These are phyloP conservation scores for Megalonaias nervosa DNA, from an alignment of 1,140 invertebrate genomes.

Conservation along the genomic window DNA sequence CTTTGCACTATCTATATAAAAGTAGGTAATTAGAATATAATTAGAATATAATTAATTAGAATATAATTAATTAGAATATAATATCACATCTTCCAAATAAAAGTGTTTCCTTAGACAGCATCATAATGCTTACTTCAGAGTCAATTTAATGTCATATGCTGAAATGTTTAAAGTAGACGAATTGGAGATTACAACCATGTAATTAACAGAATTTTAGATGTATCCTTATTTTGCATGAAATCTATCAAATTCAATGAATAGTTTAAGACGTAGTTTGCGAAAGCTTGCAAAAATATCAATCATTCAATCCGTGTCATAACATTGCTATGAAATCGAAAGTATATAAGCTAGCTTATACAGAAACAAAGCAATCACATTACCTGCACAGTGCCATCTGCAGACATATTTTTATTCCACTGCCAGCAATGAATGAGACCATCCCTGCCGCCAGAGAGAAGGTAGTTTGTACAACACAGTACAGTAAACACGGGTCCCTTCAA, in stretches of 20 bases:
- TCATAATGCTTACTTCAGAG: too few species aligned
- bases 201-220: not conserved
- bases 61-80: too few species aligned
- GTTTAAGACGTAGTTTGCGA: not conserved
- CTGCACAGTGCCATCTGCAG: conserved; percentile 42
- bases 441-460: conserved; percentile 57
- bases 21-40: too few species aligned
- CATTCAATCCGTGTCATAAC: not conserved
- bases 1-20: too few species aligned
- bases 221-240: not conserved
- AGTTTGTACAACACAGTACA: conserved; percentile 41
- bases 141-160: too few species aligned
- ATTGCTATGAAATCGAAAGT: not conserved
- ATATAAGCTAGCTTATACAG: not conserved
- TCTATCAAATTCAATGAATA: not conserved
- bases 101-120: too few species aligned
- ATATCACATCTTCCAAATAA: too few species aligned
- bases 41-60: too few species aligned
- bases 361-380: conserved; percentile 17
- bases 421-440: conserved; percentile 57
- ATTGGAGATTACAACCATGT: too few species aligned
- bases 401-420: conserved; percentile 62
- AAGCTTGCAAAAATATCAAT: not conserved
- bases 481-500: conserved; percentile 62
- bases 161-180: too few species aligned